Evolutionary conservation across 2,797 vertebrate species (phyloP), one percentile per base, ranked within the genome.

Genomic region (Poecilia wingei): DNA sequence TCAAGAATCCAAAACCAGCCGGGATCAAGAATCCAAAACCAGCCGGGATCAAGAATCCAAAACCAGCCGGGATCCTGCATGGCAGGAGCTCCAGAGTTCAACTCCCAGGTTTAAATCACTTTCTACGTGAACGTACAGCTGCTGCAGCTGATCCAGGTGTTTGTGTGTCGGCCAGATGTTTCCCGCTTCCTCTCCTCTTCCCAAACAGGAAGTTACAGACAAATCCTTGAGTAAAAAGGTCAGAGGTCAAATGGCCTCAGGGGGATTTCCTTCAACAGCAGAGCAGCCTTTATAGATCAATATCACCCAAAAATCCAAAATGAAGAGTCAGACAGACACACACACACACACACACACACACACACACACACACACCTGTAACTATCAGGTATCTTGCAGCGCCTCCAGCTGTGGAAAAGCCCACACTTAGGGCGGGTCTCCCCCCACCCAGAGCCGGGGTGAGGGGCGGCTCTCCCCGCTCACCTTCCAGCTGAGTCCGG

Each of bases 161-260:
- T 41, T 80, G 74, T 74, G 66, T 39, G 66, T 79, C 39, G 76
- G 47, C 79, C 78, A 79, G 49, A 76, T 53, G 25, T 77, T 75
- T 72, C 51, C 87, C 89, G 87, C 87, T 84, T 91, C 79, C 81
- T 82, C 66, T 83, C 80, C 75, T 5, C 55, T 84, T 84, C 83
- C 85, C 82, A 83, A 86, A 89, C 84, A 91, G 86, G 83, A 90
- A 91, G 77, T 55, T 79, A 79, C 82, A 87, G 3, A 88, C 85
- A 89, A 91, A 83, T 84, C 89, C 83, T 86, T 81, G 73, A 88
- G 84, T 83, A 80, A 84, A 78, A 14, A 39, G 88, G 88, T 89
- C 87, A 89, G 72, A 72, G 55, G 76, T 85, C 89, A 87, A 83
- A 90, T 85, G 84, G 80, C 82, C 74, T 90, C 86, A 1, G 39